A percentile compares a stretch with the other conserved stretches of the same genome.
phyloP scores from a whole-genome alignment of 1,140 invertebrate genomes.

The Parapsyche elsis region DNA sequence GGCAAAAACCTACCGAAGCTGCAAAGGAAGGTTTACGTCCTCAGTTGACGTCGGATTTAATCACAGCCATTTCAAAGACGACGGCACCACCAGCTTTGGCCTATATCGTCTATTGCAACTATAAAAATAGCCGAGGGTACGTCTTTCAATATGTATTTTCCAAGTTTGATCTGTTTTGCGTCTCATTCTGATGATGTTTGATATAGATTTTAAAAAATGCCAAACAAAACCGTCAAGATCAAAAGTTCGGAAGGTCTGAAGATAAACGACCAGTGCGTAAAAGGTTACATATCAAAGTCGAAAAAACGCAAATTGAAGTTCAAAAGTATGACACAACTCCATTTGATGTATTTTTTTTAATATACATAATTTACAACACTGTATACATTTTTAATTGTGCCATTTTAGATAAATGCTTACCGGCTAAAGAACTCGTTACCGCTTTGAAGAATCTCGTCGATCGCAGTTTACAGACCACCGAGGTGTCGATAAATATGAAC shows the following conservation, averaged over 20 bases:
- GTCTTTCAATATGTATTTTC: not conserved
- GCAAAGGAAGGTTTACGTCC: not conserved
- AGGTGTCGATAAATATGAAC: not conserved
- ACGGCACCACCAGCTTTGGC: conserved; percentile 1
- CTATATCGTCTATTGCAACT: conserved; percentile 29
- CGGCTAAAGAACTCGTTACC: not conserved
- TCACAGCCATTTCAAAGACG: not conserved
- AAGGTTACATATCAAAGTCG: conserved; percentile 15
- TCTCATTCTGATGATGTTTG: not conserved
- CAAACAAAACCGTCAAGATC: not conserved
- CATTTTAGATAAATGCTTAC: conserved; percentile 36
- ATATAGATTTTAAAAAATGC: not conserved
- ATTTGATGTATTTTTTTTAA: not conserved
- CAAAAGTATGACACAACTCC: not conserved
- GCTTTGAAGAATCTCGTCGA: conserved; percentile 35
- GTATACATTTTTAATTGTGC: not conserved
- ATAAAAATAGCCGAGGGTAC: conserved; percentile 25
- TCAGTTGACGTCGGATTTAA: conserved; percentile 1
- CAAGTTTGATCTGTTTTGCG: not conserved
- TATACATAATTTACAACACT: not conserved
- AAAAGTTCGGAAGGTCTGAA: not conserved
- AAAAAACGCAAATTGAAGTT: conserved; percentile 8
- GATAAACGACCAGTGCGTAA: not conserved
- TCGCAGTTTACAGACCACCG: conserved; percentile 36
- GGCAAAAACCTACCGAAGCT: not conserved